phyloP scores from a whole-genome alignment of 2,888 invertebrate species.

The Cryptus viduatorius region DNA sequence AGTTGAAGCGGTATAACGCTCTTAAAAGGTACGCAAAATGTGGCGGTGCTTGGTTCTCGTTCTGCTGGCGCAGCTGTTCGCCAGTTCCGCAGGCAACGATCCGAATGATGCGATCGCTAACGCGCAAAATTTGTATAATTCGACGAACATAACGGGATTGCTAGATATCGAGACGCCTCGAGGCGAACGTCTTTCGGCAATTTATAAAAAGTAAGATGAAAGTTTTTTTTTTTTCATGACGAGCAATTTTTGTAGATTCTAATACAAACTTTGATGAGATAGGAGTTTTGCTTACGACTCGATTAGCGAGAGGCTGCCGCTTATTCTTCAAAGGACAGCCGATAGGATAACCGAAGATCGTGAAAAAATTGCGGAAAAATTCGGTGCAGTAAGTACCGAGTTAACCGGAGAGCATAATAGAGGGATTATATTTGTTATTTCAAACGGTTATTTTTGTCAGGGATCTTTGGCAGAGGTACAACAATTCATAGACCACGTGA shows the following conservation, averaged over 20 bases:
- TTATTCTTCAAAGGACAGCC: conserved; percentile 94
- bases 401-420: too few species aligned
- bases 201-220: conserved; percentile 78
- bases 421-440: conserved; percentile 1
- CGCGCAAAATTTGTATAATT: neutral
- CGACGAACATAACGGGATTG: conserved; percentile 75
- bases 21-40: neutral
- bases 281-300: conserved; percentile 95
- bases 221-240: neutral
- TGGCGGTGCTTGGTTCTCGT: conserved; percentile 21
- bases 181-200: conserved; percentile 76
- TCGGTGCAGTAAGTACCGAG: conserved; percentile 87
- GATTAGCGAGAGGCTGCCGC: conserved; percentile 93
- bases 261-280: conserved; percentile 63
- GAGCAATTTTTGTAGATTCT: neutral
- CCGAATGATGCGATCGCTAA: conserved; percentile 11
- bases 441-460: conserved; percentile 83
- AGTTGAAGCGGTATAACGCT: neutral
- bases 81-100: conserved; percentile 9
- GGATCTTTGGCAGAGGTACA: conserved; percentile 90
- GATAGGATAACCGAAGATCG: conserved; percentile 92
- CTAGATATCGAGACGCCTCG: conserved; percentile 77
- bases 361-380: conserved; percentile 86
- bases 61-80: conserved; percentile 46
- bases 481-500: conserved; percentile 89